Evolutionary conservation across 2,113 vertebrate species (phyloP), one percentile per base, ranked within the genome.

Genomic region (Chascanopsetta lugubris): DNA sequence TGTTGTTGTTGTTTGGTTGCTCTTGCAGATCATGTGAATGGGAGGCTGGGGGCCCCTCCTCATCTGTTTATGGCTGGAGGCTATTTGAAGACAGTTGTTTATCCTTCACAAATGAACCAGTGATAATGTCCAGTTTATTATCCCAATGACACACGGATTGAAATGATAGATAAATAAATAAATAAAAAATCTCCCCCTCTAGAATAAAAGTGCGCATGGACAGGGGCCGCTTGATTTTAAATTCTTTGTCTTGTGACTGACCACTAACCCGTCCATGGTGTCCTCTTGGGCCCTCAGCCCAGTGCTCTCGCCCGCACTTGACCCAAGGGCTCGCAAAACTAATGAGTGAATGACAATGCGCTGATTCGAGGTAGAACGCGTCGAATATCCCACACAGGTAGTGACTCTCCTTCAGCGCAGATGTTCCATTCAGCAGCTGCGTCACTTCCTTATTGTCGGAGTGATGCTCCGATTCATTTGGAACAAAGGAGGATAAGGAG

Each of bases 391-490:
- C 24, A 26, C 54, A 26, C 38, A 77, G 49, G 49, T 30, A 26
- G 42, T 20, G 15, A 15, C 20, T 60, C 27, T 43, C 32, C 22
- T 53, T 49, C 17, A 6, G 42, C 74, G 71, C 77, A 90, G 83
- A 84, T 88, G 83, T 84, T 85, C 69, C 48, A 85, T 87, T 87
- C 26, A 48, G 75, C 56, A 62, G 43, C 63, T 17, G 55, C 68
- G 59, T 60, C 50, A 17, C 34, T 61, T 61, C 61, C 30, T 34
- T n/a, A 26, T 49, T 49, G 26, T 56, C 49, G 13, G n/a, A 48
- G 67, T 50, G 54, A 69, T 42, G 29, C 40, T 58, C 20, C 7
- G 30, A 72, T 74, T 87, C 51, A 56, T 21, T 51, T 20, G 50
- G 75, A 24, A 18, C 64, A 64, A 68, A 64, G 27, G 34, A 62